Percentiles rank a stretch among this genome's conserved stretches.
Conservation (phyloP, 1,140 invertebrate species). For the Hypsibius dujardini region DNA sequence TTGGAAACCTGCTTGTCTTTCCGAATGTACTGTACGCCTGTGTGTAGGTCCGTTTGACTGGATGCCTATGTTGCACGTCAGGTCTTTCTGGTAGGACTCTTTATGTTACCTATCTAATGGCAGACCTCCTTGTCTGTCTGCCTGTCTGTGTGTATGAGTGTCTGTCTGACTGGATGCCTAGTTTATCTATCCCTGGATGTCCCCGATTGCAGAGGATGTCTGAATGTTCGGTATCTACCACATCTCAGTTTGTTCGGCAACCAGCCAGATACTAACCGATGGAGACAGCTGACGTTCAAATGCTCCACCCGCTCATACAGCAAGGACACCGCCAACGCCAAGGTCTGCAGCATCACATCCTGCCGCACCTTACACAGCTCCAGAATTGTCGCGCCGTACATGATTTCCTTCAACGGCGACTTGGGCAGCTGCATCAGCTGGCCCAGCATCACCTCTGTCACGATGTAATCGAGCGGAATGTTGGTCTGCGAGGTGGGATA, state of each 20-base stretch:
- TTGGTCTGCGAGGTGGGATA: background rate
- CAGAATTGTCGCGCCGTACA: conserved; percentile 84
- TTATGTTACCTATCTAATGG: too few relatives aligned
- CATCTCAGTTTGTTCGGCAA: conserved; percentile 17
- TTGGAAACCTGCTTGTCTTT: too few relatives aligned
- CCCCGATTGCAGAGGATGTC: too few relatives aligned
- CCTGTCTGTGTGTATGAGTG: too few relatives aligned
- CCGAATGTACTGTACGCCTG: too few relatives aligned
- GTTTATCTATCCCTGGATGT: too few relatives aligned
- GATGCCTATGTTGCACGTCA: too few relatives aligned
- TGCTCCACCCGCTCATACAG: conserved; percentile 83
- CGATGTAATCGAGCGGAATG: conserved; percentile 9
- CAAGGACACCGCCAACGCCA: conserved; percentile 93
- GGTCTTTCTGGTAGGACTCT: too few relatives aligned
- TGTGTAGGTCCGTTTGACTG: too few relatives aligned
- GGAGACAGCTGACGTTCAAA: conserved; percentile 91
- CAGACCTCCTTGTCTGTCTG: too few relatives aligned
- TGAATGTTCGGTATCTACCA: background rate
- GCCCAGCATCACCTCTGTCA: conserved; percentile 58
- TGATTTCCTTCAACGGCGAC: conserved; percentile 69
- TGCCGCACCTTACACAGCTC: conserved; percentile 93
- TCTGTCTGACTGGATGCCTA: too few relatives aligned
- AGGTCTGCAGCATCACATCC: conserved; percentile 80
- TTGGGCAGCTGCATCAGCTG: conserved; percentile 82
- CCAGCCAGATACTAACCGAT: conserved; percentile 42